Evolutionary conservation across 37 sponge, comb jelly and placozoan genomes (phyloP).

Genomic region (Aplysina aerophoba): DNA sequence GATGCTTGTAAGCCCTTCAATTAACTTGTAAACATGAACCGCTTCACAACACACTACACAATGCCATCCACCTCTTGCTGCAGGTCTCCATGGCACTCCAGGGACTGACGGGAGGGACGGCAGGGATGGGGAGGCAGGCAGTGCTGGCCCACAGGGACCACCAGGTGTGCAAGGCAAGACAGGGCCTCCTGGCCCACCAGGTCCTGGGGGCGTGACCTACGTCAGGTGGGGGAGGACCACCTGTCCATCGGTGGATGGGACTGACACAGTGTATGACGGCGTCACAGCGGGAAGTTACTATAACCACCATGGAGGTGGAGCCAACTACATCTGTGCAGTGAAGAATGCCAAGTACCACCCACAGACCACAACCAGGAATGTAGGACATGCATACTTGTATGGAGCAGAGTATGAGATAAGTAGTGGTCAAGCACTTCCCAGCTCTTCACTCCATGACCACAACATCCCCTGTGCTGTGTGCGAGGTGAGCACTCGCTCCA

Average conservation of each 20-base stretch:
- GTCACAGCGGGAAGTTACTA: constrained; percentile 38
- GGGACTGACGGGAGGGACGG: constrained; percentile 15
- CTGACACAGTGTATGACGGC: constrained; percentile 13
- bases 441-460: not conserved
- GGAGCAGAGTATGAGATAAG: constrained; percentile 34
- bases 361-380: not conserved
- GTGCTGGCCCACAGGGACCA: not conserved
- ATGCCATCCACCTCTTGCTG: too few relatives aligned
- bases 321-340: constrained; percentile 23
- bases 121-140: not conserved
- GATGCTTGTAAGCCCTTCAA: too few relatives aligned
- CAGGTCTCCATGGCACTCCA: constrained; percentile 6
- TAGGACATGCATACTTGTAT: constrained; percentile 27
- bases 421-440: not conserved
- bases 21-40: too few relatives aligned
- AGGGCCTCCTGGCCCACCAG: constrained; percentile 34
- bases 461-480: constrained; percentile 71
- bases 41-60: too few relatives aligned
- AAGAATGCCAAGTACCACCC: constrained; percentile 16
- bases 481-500: constrained; percentile 26
- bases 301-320: constrained; percentile 33
- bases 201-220: constrained; percentile 29
- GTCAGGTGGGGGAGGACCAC: constrained; percentile 26
- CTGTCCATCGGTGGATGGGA: constrained; percentile 13
- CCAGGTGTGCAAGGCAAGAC: not conserved